A percentile compares a stretch with the other conserved stretches of the same genome.
phyloP scores from a whole-genome alignment of 2,113 vertebrate species.

The Axis porcinus region DNA sequence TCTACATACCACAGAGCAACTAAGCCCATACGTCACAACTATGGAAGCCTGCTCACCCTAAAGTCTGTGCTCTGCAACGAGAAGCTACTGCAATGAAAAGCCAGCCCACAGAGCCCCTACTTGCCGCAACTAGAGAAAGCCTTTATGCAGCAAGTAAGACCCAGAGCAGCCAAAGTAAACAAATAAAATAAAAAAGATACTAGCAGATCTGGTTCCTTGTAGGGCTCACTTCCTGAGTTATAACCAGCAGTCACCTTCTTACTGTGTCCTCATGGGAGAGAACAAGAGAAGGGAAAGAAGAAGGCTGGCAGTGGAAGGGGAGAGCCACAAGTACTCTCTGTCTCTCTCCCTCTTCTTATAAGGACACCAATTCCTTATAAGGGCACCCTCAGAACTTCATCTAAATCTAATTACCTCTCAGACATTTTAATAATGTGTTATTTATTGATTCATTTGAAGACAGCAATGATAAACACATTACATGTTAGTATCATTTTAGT shows the following conservation, averaged over 20 bases:
- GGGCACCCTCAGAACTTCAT: neutral
- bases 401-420: neutral
- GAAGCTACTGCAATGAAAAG: neutral
- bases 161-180: neutral
- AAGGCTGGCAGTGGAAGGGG: no score
- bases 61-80: neutral
- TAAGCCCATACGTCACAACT: accelerated
- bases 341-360: neutral
- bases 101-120: neutral
- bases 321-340: neutral
- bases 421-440: slow-evolving; percentile 2
- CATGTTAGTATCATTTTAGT: neutral
- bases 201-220: neutral
- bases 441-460: neutral
- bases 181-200: neutral
- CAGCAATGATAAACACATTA: neutral
- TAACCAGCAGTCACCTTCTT: neutral
- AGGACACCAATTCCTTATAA: neutral
- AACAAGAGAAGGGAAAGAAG: neutral
- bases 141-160: neutral
- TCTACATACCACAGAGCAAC: neutral
- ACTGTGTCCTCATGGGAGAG: neutral
- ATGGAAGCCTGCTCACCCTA: neutral
- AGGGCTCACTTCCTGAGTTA: neutral
- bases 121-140: neutral